A percentile compares a stretch with the other conserved stretches of the same genome.
These are phyloP conservation scores for Rissa tridactyla DNA, from an alignment of 2,113 vertebrate species.

Conservation along the genomic window DNA sequence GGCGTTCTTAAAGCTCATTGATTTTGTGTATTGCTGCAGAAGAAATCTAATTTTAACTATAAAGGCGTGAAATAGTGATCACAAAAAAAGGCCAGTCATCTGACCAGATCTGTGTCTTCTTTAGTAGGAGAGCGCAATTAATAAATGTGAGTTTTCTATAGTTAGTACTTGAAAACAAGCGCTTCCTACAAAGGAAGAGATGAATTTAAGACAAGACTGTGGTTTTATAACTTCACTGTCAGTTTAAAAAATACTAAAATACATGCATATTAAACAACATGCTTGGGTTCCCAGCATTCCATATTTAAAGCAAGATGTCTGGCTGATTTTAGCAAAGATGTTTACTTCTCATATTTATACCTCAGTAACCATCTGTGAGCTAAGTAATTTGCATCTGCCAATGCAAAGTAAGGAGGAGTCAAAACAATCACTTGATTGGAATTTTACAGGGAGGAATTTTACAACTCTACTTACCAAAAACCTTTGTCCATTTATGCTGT, in stretches of 20 bases:
- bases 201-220: not conserved
- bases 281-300: not conserved
- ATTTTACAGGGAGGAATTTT: not conserved
- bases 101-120: not conserved
- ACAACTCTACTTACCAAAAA: slow-evolving; percentile 86
- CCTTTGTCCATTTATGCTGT: slow-evolving; percentile 83
- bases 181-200: not conserved
- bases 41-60: not conserved
- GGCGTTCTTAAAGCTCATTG: not conserved
- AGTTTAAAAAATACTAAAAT: not conserved
- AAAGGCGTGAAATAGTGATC: not conserved
- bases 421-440: not conserved
- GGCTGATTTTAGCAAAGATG: not conserved
- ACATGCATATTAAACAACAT: not conserved
- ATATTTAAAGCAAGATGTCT: not conserved
- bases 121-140: not conserved
- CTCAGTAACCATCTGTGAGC: not conserved
- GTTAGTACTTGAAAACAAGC: not conserved
- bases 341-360: not conserved
- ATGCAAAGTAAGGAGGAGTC: not conserved
- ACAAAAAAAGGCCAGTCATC: not conserved
- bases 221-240: not conserved
- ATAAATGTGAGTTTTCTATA: not conserved
- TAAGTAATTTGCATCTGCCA: not conserved
- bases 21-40: not conserved